A percentile compares a stretch with the other conserved stretches of the same genome.
Evolutionary conservation across 2,113 vertebrate species (phyloP).

Genomic region (Lasiurus borealis): DNA sequence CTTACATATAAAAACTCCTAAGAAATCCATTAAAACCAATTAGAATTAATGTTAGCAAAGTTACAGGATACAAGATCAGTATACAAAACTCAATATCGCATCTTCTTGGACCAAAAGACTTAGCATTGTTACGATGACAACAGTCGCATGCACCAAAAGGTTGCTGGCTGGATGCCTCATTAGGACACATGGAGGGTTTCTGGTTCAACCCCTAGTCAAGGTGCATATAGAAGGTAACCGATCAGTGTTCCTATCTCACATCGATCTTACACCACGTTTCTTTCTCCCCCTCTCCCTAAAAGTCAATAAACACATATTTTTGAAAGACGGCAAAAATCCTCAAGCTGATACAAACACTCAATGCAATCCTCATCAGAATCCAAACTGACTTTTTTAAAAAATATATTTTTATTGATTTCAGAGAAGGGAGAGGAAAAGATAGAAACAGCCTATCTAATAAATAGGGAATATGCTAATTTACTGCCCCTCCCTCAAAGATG

Average conservation of each 20-base stretch:
- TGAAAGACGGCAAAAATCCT: too few species aligned
- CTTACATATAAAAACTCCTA: neutral
- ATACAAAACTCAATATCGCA: neutral
- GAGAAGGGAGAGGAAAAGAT: too few species aligned
- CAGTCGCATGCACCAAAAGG: neutral
- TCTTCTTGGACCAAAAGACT: neutral
- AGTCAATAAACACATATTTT: neutral
- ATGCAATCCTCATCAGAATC: too few species aligned
- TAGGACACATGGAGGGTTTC: too few species aligned
- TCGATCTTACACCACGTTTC: neutral
- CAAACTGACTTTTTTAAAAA: too few species aligned
- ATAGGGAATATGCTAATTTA: too few species aligned
- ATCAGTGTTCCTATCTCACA: neutral
- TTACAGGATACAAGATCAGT: slow-evolving; percentile 3
- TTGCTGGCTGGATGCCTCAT: too few species aligned
- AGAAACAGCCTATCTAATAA: too few species aligned
- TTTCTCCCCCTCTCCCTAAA: neutral
- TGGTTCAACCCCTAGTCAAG: neutral
- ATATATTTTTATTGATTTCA: too few species aligned
- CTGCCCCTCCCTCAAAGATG: too few species aligned
- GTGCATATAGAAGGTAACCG: neutral
- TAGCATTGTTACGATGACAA: neutral
- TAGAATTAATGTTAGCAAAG: neutral
- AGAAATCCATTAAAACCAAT: neutral
- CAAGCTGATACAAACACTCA: too few species aligned